Conservation (phyloP, 2,113 vertebrate genomes). For the Rhipidura dahli region DNA sequence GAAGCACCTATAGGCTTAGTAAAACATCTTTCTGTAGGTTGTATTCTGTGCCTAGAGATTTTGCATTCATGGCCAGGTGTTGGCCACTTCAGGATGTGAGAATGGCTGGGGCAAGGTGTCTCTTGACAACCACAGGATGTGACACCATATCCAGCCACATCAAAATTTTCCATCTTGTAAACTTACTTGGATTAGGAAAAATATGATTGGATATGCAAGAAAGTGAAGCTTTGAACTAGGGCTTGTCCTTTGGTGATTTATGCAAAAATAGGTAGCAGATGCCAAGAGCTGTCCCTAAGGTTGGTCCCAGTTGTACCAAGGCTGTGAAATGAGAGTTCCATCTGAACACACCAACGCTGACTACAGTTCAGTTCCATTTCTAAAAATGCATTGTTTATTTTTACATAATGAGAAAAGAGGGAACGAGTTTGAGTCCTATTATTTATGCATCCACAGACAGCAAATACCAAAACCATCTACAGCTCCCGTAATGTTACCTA, state of each 20-base stretch:
- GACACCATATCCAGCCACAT: not conserved
- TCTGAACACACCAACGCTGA: not conserved
- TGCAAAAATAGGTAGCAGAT: not conserved
- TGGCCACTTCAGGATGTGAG: not conserved
- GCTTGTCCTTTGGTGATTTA: not conserved
- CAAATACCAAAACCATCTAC: not conserved
- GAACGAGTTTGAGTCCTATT: not conserved
- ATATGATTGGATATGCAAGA: not conserved
- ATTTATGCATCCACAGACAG: not conserved
- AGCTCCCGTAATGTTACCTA: not conserved
- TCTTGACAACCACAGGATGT: not conserved
- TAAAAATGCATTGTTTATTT: not conserved
- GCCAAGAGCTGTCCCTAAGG: not conserved
- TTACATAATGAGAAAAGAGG: not conserved
- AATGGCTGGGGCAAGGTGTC: not conserved
- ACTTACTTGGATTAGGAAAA: not conserved
- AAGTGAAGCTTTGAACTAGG: not conserved
- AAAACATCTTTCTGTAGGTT: not conserved
- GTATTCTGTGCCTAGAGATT: not conserved
- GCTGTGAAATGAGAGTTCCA: not conserved
- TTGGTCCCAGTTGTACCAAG: not conserved
- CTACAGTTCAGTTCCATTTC: not conserved
- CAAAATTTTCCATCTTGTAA: not conserved
- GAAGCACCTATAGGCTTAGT: not conserved
- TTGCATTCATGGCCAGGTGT: not conserved